These are phyloP conservation scores for Eurois occulta DNA, from an alignment of 2,888 invertebrate genomes.

Conservation along the genomic window DNA sequence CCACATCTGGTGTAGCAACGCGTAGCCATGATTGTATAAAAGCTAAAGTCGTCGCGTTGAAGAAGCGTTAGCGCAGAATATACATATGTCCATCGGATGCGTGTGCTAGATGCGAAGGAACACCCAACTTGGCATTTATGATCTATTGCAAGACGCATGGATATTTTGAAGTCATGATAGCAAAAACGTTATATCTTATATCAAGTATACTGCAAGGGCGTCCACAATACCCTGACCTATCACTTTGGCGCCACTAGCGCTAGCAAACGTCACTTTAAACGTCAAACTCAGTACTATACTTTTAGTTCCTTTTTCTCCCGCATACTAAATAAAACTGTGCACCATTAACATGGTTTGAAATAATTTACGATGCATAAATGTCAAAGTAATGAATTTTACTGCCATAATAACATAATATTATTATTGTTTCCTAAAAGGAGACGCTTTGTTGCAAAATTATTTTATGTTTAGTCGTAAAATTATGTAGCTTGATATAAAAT, in stretches of 20 bases:
- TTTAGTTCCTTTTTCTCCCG: slow-evolving; percentile 7
- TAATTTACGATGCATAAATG: slow-evolving; percentile 47
- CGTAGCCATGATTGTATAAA: neutral
- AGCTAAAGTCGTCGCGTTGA: neutral
- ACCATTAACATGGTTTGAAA: slow-evolving; percentile 20
- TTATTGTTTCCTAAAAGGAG: slow-evolving; percentile 44
- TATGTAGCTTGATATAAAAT: slow-evolving; percentile 1
- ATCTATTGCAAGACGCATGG: neutral
- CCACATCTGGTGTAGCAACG: neutral
- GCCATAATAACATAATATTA: slow-evolving; percentile 37
- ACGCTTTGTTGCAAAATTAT: slow-evolving; percentile 27
- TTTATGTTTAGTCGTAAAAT: slow-evolving; percentile 41
- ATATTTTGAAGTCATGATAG: neutral
- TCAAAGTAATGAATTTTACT: slow-evolving; percentile 53
- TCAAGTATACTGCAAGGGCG: neutral
- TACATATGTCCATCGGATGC: too few relatives aligned
- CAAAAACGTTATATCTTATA: neutral
- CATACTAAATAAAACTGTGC: slow-evolving; percentile 11
- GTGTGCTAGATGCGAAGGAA: neutral
- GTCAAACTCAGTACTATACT: slow-evolving; percentile 15
- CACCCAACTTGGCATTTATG: neutral
- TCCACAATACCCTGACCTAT: neutral
- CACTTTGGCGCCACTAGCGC: slow-evolving; percentile 16
- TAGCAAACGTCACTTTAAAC: slow-evolving; percentile 7
- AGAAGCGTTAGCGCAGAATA: too few relatives aligned